Evolutionary conservation across 2,888 invertebrate species (phyloP).

Genomic region (Dicycla oo): DNA sequence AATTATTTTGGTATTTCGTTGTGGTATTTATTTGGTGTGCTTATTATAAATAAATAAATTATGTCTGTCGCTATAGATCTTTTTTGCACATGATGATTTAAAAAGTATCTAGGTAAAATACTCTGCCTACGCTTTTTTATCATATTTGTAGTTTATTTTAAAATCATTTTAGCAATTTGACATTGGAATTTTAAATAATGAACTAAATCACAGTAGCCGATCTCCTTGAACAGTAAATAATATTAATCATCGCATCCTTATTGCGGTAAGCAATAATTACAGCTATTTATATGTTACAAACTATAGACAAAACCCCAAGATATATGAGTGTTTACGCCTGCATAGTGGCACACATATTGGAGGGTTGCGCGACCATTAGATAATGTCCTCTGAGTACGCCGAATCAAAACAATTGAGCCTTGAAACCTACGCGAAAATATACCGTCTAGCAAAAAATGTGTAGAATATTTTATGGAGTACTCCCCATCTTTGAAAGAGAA

Average conservation of each 20-base stretch:
- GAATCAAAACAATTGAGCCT: slow-evolving; percentile 57
- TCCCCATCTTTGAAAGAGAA: neutral
- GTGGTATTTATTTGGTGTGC: too few species aligned
- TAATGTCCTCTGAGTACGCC: slow-evolving; percentile 73
- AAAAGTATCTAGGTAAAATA: too few species aligned
- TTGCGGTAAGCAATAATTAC: neutral
- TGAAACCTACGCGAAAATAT: slow-evolving; percentile 43
- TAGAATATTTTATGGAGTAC: neutral
- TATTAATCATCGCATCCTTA: neutral
- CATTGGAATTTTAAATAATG: slow-evolving; percentile 3
- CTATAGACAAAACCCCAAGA: slow-evolving; percentile 13
- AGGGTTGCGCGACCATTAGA: slow-evolving; percentile 77
- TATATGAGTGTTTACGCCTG: slow-evolving; percentile 5
- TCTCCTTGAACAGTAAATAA: slow-evolving; percentile 9
- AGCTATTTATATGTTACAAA: neutral
- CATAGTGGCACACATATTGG: slow-evolving; percentile 71
- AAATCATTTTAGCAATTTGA: neutral
- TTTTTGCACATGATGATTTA: neutral
- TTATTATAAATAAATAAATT: too few species aligned
- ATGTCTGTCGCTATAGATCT: too few species aligned
- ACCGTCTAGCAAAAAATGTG: neutral
- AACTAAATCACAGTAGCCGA: slow-evolving; percentile 2
- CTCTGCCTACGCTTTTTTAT: too few species aligned
- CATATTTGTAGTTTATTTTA: neutral
- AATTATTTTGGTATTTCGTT: too few species aligned